Base-by-base conservation (phyloP, 2,797 vertebrate species). In the Enteromius treurensis region DNA sequence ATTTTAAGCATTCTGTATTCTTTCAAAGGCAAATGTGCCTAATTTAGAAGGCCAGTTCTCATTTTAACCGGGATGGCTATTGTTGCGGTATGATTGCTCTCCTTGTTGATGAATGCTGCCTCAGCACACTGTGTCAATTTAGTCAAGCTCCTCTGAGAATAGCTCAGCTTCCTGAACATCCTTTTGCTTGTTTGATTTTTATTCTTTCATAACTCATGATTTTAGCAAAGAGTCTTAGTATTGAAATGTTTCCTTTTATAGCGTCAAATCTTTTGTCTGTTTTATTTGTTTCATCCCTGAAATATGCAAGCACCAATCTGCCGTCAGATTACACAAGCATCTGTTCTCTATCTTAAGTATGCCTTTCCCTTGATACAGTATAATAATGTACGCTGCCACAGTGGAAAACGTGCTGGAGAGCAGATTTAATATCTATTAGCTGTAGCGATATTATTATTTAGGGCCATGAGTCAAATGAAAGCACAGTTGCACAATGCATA, bases 31-130 rank as follows among this genome's bases (percentile, higher is more conserved):
- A 68, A 47, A 67, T 17, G 51, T 23, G 10, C 17, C 70, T 80
- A 60, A 81, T 84, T 84, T 71, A 17, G 75, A 58, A 40, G 23
- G n/a, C 53, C 77, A 80, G 60, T 85, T 71, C 55, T 80, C 40
- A 80, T 82, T 85, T 82, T 77, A 70, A 49, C 29, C 0, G n/a
- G 29, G 65, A 74, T 40, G 51, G 37, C 60, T 62, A 53, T 37
- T 82, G 70, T 82, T 68, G 83, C 45, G 2, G n/a, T 71, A n/a
- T 60, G 62, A 45, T 73, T 82, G 42, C 13, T 23, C 47, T 79
- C 32, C 45, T 75, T 45, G 65, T 85, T 76, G 67, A 77, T 58
- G 26, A 65, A 53, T 65, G 79, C 58, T 68, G 47, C 58, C 45
- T 75, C 64, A 79, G 76, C 76, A 75, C 74, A 34, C 32, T 17